Base-by-base conservation (phyloP, 2,113 vertebrate species). In the Mola mola region DNA sequence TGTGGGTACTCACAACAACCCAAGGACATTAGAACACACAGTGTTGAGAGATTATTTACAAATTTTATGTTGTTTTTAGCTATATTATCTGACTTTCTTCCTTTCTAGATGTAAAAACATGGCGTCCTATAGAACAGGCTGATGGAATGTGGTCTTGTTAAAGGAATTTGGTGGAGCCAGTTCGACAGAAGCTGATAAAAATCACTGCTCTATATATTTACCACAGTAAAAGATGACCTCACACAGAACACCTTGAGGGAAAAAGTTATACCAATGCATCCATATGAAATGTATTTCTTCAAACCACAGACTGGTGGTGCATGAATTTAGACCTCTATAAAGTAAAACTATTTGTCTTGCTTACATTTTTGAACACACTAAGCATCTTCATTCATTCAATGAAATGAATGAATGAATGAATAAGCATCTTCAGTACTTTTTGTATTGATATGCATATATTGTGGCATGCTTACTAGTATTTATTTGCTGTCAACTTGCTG, bases 91-190 rank as follows among this genome's bases (percentile, higher is more conserved):
- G 16, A 36, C 2, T n/a, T 42, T 73, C 26, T 40, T 4, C 11
- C 31, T 62, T 50, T 28, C 26, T 57, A 21, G 11, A 29, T 20
- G 40, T 64, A 26, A 48, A 49, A 40, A 8, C 29, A 60, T 25
- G 11, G 37, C 6, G 47, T 37, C 28, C 24, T 63, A 19, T 25
- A 46, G 59, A 83, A 59, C 36, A 16, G 34, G 26, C 16, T 37
- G 36, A 40, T 33, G 19, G 29, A 66, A 50, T 51, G 49, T 69
- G 49, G 24, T 77, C 8, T 49, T 68, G 20, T 59, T 28, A 26
- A 59, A 82, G 51, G 72, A 77, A 75, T 79, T 84, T 55, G 46
- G 57, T n/a, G 44, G 78, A 84, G 40, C 72, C 17, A 3, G 70
- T 84, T 75, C 80, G 46, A 60, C 26, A 6, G 17, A 59, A 26